Evolutionary conservation across 2,113 vertebrate genomes (phyloP).

Genomic region (Tetrax tetrax): DNA sequence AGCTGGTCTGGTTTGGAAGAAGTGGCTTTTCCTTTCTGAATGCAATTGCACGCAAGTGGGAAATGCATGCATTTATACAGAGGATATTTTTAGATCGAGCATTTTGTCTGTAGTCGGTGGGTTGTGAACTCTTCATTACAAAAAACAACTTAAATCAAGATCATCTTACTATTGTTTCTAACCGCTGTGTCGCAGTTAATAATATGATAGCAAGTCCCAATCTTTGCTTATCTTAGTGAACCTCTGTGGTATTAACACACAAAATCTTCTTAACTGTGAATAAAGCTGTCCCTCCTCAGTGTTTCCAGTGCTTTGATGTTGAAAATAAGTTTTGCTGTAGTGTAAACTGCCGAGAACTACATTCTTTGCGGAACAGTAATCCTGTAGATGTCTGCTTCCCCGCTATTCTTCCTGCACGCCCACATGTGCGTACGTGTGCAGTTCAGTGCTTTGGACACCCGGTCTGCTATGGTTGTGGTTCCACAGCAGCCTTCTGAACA

Average conservation of each 20-base stretch:
- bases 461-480: neutral
- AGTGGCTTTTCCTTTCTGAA: neutral
- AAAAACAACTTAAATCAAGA: neutral
- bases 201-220: neutral
- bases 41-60: neutral
- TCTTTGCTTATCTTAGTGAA: neutral
- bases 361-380: neutral
- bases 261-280: neutral
- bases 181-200: fast-evolving
- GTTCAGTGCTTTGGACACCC: neutral
- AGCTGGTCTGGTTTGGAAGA: neutral
- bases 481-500: neutral
- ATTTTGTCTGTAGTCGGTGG: neutral
- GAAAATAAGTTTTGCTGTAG: neutral
- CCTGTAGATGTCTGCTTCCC: neutral
- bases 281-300: neutral
- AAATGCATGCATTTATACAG: neutral
- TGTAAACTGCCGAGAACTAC: neutral
- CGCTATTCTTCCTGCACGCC: neutral
- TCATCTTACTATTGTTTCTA: neutral
- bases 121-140: neutral
- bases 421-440: fast-evolving
- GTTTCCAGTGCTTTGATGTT: neutral
- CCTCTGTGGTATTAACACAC: neutral
- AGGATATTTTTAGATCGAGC: neutral